Percentiles rank a stretch among this genome's conserved stretches.
These are phyloP conservation scores for Paramormyrops hopkinsi DNA, from an alignment of 2,797 vertebrate species.

Conservation along the genomic window DNA sequence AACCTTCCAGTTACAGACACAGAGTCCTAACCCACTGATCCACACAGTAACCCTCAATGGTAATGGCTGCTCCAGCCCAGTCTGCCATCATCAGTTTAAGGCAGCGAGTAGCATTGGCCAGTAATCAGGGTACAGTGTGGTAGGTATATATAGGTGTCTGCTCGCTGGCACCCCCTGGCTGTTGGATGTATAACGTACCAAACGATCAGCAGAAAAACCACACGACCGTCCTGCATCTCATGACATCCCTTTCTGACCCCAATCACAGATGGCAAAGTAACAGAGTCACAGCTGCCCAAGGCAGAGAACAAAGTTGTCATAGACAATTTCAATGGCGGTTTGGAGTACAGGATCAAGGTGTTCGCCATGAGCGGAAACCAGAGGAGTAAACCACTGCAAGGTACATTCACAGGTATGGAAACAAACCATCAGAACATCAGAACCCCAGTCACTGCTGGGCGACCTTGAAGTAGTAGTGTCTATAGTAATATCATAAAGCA, in stretches of 20 bases:
- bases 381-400: conserved; percentile 79
- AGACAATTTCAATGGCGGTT: conserved; percentile 70
- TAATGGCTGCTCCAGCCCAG: neutral
- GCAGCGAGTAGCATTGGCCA: neutral
- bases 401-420: conserved; percentile 77
- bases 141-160: neutral
- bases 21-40: neutral
- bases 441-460: neutral
- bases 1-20: neutral
- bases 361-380: conserved; percentile 66
- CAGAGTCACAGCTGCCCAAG: conserved; percentile 71
- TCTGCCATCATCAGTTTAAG: neutral
- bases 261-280: conserved; percentile 68
- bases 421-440: neutral
- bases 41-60: neutral
- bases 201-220: neutral
- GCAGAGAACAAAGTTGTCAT: conserved; percentile 75
- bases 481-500: neutral
- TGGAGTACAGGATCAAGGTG: conserved; percentile 76
- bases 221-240: neutral
- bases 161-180: neutral
- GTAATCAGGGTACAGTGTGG: neutral
- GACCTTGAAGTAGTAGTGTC: neutral
- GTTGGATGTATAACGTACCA: neutral
- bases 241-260: conserved; percentile 27